A percentile compares a stretch with the other conserved stretches of the same genome.
phyloP scores from a whole-genome alignment of 2,797 vertebrate genomes.

The Rallus crepitans region DNA sequence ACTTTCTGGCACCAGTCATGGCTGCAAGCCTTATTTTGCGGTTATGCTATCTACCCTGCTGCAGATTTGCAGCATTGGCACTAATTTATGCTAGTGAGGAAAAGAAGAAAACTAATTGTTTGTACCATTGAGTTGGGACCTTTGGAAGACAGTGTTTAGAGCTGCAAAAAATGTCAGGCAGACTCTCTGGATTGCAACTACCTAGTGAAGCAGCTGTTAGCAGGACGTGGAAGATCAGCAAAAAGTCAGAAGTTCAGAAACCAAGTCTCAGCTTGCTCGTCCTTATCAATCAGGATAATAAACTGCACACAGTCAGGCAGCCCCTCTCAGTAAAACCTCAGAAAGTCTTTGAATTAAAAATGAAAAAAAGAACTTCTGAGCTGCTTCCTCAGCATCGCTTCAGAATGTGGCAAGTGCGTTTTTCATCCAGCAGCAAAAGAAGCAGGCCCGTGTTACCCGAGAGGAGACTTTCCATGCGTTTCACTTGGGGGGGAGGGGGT shows the following conservation, averaged over 20 bases:
- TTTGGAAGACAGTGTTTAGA: neutral
- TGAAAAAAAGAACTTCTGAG: neutral
- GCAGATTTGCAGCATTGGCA: neutral
- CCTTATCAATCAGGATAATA: slow-evolving; percentile 32
- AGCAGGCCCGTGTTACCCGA: neutral
- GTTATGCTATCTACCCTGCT: neutral
- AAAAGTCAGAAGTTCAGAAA: slow-evolving; percentile 13
- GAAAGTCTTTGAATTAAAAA: slow-evolving; percentile 28
- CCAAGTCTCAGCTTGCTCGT: neutral
- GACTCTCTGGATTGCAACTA: neutral
- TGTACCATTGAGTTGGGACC: neutral
- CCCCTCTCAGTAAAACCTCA: neutral
- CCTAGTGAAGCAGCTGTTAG: neutral
- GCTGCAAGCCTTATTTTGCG: neutral
- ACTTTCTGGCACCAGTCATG: neutral
- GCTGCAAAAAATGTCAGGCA: neutral
- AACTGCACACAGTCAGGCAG: neutral
- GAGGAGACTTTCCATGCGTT: neutral
- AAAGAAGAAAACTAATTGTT: neutral
- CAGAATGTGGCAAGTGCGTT: neutral
- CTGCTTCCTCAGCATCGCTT: neutral
- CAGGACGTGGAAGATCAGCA: neutral
- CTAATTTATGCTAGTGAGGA: neutral
- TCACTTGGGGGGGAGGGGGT: too few species aligned
- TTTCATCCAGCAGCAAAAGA: neutral